A percentile compares a stretch with the other conserved stretches of the same genome.
Evolutionary conservation across 1,140 invertebrate species (phyloP).

Genomic region (Sinonovacula constricta): DNA sequence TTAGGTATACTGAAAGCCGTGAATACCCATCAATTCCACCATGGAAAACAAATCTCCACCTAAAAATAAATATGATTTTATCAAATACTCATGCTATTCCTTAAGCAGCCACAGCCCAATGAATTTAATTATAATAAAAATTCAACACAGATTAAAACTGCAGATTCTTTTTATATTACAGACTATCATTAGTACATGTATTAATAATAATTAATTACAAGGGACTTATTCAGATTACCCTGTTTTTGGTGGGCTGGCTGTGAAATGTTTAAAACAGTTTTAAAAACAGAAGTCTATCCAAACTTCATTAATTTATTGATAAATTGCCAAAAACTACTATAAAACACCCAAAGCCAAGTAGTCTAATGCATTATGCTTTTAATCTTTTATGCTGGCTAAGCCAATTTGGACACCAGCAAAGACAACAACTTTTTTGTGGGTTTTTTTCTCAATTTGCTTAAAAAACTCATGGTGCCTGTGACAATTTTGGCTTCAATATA

Average conservation of each 20-base stretch:
- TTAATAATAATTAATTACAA: not conserved
- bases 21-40: slow-evolving; percentile 58
- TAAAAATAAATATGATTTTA: slow-evolving; percentile 7
- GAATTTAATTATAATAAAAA: not conserved
- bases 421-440: no score
- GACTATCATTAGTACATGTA: slow-evolving; percentile 1
- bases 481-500: slow-evolving; percentile 5
- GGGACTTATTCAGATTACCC: not conserved
- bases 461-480: slow-evolving; percentile 3
- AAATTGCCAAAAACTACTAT: no score
- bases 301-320: no score
- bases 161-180: slow-evolving; percentile 10
- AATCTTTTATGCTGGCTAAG: no score
- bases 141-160: no score
- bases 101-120: not conserved
- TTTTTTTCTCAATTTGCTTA: no score
- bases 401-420: no score
- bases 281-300: no score
- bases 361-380: no score
- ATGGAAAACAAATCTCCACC: slow-evolving; percentile 7
- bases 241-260: not conserved
- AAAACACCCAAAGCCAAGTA: no score
- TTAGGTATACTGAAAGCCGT: not conserved
- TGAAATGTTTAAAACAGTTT: no score
- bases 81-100: not conserved